A percentile compares a stretch with the other conserved stretches of the same genome.
phyloP scores from a whole-genome alignment of 2,888 invertebrate species.

The Hydroisotoma schaefferi region DNA sequence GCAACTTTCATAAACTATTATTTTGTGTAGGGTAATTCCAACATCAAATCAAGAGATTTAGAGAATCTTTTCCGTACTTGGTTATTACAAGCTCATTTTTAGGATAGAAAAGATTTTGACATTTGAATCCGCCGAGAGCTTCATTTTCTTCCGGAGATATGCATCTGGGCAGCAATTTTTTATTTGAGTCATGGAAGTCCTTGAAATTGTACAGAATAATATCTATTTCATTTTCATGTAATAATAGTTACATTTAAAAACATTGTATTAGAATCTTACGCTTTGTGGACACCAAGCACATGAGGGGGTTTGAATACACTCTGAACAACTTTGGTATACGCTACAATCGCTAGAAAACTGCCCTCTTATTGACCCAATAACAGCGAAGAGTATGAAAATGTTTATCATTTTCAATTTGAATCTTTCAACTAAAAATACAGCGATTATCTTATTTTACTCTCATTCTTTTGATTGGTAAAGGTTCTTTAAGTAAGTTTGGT shows the following conservation, averaged over 20 bases:
- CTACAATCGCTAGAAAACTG: too few species aligned
- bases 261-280: constrained; percentile 17
- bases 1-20: not conserved
- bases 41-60: not conserved
- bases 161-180: constrained; percentile 23
- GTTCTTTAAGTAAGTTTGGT: too few species aligned
- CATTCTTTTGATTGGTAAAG: too few species aligned
- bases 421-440: too few species aligned
- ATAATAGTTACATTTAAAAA: not conserved
- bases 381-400: too few species aligned
- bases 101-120: constrained; percentile 5
- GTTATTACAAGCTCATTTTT: not conserved
- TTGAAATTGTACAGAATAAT: too few species aligned
- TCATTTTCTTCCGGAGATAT: constrained; percentile 11
- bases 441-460: too few species aligned
- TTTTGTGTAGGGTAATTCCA: too few species aligned
- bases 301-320: constrained; percentile 20
- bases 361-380: too few species aligned
- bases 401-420: too few species aligned
- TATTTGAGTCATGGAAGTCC: constrained; percentile 24
- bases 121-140: constrained; percentile 7
- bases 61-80: constrained; percentile 3
- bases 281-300: constrained; percentile 35
- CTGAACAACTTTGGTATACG: constrained; percentile 19
- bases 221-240: not conserved